A percentile compares a stretch with the other conserved stretches of the same genome.
These are phyloP conservation scores for Myxocyprinus asiaticus DNA, from an alignment of 2,113 vertebrate species.

Conservation along the genomic window DNA sequence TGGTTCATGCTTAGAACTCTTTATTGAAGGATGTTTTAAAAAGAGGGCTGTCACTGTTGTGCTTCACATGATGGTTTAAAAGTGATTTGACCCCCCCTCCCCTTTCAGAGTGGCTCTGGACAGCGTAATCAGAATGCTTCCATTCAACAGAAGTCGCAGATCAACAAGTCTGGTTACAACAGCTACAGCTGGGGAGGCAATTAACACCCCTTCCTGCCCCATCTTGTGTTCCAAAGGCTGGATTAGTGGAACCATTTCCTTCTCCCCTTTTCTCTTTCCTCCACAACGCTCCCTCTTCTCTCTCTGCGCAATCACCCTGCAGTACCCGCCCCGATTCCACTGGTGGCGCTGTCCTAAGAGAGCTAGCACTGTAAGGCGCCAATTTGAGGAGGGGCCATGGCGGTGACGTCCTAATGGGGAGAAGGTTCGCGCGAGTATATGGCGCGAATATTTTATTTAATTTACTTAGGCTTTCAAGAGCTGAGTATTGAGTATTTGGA, in stretches of 20 bases:
- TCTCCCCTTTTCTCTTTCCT: conserved; percentile 41
- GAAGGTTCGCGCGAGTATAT: conserved; percentile 43
- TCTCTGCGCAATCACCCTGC: conserved; percentile 59
- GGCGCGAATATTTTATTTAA: conserved; percentile 37
- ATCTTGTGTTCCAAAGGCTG: conserved; percentile 18
- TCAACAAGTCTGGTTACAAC: conserved; percentile 95
- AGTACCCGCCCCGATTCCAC: conserved; percentile 48
- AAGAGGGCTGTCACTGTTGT: no score
- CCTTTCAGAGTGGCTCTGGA: conserved; percentile 84
- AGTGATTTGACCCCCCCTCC: background rate
- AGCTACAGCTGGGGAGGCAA: conserved; percentile 98
- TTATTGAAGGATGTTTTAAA: no score
- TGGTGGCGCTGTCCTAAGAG: conserved; percentile 62
- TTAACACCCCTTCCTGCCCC: conserved; percentile 67
- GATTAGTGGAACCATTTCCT: conserved; percentile 49
- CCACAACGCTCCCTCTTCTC: conserved; percentile 53
- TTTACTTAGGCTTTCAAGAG: conserved; percentile 60
- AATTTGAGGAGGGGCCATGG: conserved; percentile 46
- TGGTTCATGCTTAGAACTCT: no score
- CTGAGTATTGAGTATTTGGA: conserved; percentile 83
- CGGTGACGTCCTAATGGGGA: conserved; percentile 46
- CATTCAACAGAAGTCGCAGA: conserved; percentile 96
- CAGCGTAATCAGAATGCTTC: conserved; percentile 93
- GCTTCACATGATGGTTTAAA: no score
- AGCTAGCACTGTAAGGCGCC: conserved; percentile 50